Base-by-base conservation (phyloP, 1,140 invertebrate species). In the Lucilia sericata region DNA sequence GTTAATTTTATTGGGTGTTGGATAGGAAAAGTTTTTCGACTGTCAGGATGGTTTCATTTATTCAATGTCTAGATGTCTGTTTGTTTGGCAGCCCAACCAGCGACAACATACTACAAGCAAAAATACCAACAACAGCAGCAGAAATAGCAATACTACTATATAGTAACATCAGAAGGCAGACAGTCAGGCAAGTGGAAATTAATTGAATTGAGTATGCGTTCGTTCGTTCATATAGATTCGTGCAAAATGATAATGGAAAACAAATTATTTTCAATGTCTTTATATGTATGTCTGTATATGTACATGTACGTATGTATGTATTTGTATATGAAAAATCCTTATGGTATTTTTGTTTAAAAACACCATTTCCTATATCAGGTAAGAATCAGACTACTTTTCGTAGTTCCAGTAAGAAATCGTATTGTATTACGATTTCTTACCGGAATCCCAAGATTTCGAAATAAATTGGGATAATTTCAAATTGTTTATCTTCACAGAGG, bases 161-260 rank as follows among this genome's bases (percentile, higher is more conserved):
- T 21, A 4, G 60, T 14, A 82, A 47, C 47, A 10, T 30, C 70
- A 84, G 47, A 60, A 80, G 34, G 74, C 75, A 80, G 55, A 34
- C 74, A 74, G 75, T 55, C 88, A 90, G 89, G 88, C 88, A 90
- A 90, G 88, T 89, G 88, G 90, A 90, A 90, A 90, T 90, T 90
- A 90, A 90, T 90, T 90, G 88, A 90, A 90, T 90, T 87, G 88
- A 90, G 88, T 90, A 88, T 87, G 88, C 87, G 87, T 86, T 87
- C 86, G 88, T 87, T 87, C 87, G 87, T 86, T 87, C 86, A 17
- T 76, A 21, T 88, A 85, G 87, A 88, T 88, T 88, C 87, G 82
- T 84, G 65, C 30, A 25, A 76, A 74, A 65, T 70, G 86, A 86
- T 86, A 84, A 82, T 82, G 75, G 42, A 78, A 82, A 85, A 85